A percentile compares a stretch with the other conserved stretches of the same genome.
These are phyloP conservation scores for Scaptomyza pallida DNA, from an alignment of 1,140 invertebrate genomes.

Conservation along the genomic window DNA sequence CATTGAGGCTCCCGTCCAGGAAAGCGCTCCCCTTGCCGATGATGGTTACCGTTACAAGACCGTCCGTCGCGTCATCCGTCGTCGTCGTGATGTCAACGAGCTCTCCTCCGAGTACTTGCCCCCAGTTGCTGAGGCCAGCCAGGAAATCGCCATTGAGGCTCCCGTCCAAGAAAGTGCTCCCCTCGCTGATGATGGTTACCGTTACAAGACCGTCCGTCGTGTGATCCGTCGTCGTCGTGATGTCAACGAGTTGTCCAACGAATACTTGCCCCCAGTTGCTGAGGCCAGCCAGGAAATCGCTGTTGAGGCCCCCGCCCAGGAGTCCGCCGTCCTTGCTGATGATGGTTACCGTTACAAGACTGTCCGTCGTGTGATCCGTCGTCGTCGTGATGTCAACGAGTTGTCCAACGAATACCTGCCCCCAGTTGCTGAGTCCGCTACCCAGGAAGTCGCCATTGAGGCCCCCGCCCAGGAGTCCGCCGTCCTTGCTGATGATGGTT, in stretches of 20 bases:
- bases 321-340: conserved; percentile 34
- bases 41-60: conserved; percentile 74
- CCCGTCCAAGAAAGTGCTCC: conserved; percentile 27
- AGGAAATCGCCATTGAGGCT: conserved; percentile 30
- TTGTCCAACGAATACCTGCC: conserved; percentile 60
- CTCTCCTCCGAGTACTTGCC: conserved; percentile 57
- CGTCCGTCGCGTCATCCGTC: conserved; percentile 65
- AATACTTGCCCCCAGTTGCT: conserved; percentile 63
- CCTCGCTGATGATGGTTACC: conserved; percentile 71
- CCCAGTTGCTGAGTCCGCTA: conserved; percentile 48
- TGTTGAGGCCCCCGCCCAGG: conserved; percentile 26
- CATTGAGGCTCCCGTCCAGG: conserved; percentile 29
- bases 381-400: conserved; percentile 65
- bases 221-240: conserved; percentile 68
- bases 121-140: conserved; percentile 47
- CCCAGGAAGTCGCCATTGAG: conserved; percentile 28
- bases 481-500: conserved; percentile 59
- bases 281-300: conserved; percentile 36
- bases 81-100: conserved; percentile 66
- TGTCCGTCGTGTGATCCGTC: conserved; percentile 59
- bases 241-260: conserved; percentile 56
- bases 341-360: conserved; percentile 73
- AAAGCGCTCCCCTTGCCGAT: conserved; percentile 37
- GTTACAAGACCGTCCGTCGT: conserved; percentile 70
- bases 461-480: conserved; percentile 13